These are phyloP conservation scores for Hiodon tergisus DNA, from an alignment of 2,113 vertebrate genomes.

Conservation along the genomic window DNA sequence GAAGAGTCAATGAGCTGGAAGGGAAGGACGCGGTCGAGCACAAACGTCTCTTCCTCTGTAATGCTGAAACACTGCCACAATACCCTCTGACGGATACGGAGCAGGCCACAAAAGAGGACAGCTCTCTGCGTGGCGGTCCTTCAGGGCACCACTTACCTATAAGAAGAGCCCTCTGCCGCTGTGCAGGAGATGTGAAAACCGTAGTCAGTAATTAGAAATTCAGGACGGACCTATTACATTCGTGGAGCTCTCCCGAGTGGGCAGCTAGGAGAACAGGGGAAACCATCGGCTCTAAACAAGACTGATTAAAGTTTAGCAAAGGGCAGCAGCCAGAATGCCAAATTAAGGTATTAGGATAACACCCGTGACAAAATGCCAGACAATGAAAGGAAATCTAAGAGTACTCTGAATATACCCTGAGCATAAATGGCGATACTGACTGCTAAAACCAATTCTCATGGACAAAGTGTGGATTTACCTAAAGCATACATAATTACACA, in stretches of 20 bases:
- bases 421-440: too few species aligned
- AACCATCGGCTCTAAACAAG: conserved; percentile 3
- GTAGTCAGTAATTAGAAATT: conserved; percentile 60
- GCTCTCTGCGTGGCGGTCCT: conserved; percentile 46
- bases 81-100: conserved; percentile 55
- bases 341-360: too few species aligned
- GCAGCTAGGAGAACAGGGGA: not conserved
- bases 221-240: conserved; percentile 51
- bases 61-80: conserved; percentile 36
- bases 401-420: not conserved
- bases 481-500: too few species aligned
- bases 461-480: too few species aligned
- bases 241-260: conserved; percentile 27
- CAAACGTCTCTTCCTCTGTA: conserved; percentile 20
- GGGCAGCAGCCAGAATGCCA: too few species aligned
- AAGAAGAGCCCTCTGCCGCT: conserved; percentile 49
- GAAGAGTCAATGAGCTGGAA: conserved; percentile 57
- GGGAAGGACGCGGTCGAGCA: conserved; percentile 1
- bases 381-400: not conserved
- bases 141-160: conserved; percentile 52
- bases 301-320: not conserved
- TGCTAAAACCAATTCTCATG: too few species aligned
- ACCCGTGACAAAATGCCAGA: not conserved
- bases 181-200: conserved; percentile 23
- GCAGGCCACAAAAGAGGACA: conserved; percentile 35